These are phyloP conservation scores for Drosophila eohydei DNA, from an alignment of 2,888 invertebrate species.

Conservation along the genomic window DNA sequence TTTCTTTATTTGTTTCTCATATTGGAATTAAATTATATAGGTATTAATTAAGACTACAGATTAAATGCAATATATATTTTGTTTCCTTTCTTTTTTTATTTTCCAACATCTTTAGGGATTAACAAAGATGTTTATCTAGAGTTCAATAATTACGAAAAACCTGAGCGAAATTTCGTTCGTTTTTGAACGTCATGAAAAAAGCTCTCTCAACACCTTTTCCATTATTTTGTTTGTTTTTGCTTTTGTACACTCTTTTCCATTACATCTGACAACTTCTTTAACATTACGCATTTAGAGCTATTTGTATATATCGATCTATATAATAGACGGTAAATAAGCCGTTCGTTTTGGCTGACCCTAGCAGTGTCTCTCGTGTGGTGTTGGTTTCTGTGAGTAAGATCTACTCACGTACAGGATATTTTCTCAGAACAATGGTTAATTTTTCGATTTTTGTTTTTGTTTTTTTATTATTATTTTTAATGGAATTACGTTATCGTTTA, in stretches of 20 bases:
- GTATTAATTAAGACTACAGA: slow-evolving; percentile 70
- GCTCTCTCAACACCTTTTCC: slow-evolving; percentile 33
- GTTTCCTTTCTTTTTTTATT: slow-evolving; percentile 15
- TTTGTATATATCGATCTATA: slow-evolving; percentile 41
- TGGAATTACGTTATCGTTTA: slow-evolving; percentile 76
- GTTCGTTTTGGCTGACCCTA: slow-evolving; percentile 23
- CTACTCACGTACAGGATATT: slow-evolving; percentile 11
- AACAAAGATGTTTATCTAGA: slow-evolving; percentile 53
- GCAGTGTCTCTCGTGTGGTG: slow-evolving; percentile 12
- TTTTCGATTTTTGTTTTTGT: slow-evolving; percentile 38
- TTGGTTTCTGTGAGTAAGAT: background rate
- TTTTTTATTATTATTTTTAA: slow-evolving; percentile 64
- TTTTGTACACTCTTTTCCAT: slow-evolving; percentile 52
- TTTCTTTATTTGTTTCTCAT: slow-evolving; percentile 56
- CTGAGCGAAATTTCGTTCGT: slow-evolving; percentile 76
- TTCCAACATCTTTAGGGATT: slow-evolving; percentile 47
- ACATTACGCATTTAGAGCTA: slow-evolving; percentile 47
- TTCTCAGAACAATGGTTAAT: slow-evolving; percentile 31
- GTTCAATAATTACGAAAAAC: slow-evolving; percentile 70
- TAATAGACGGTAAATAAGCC: slow-evolving; percentile 22
- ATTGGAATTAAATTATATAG: slow-evolving; percentile 67
- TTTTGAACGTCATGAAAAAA: slow-evolving; percentile 32
- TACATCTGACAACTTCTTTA: slow-evolving; percentile 38
- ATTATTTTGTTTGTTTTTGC: slow-evolving; percentile 13
- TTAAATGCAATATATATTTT: slow-evolving; percentile 67